phyloP scores from a whole-genome alignment of 2,113 vertebrate genomes.

The Myodes glareolus region DNA sequence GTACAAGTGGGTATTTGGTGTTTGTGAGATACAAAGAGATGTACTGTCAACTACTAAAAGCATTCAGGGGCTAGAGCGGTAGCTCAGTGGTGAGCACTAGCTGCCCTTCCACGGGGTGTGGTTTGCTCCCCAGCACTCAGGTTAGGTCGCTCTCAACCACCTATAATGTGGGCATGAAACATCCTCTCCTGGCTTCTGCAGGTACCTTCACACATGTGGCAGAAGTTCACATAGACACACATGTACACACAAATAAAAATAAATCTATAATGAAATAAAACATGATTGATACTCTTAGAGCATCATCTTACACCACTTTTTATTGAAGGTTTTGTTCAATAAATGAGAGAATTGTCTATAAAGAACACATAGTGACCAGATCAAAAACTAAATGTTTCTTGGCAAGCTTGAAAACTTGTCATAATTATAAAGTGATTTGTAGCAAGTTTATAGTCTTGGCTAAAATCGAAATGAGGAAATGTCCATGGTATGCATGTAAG shows the following conservation, averaged over 20 bases:
- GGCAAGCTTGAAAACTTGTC: conserved; percentile 33
- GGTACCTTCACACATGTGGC: neutral
- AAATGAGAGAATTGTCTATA: neutral
- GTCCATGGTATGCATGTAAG: neutral
- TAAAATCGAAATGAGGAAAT: conserved; percentile 34
- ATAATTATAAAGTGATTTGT: conserved; percentile 49
- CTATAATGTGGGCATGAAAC: neutral
- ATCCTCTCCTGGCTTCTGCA: neutral
- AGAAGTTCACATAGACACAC: neutral
- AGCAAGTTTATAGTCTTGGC: conserved; percentile 11
- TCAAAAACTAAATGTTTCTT: neutral
- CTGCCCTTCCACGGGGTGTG: neutral
- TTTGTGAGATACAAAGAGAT: conserved; percentile 40
- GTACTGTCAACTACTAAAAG: neutral
- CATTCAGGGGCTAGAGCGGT: neutral
- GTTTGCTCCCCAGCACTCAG: neutral
- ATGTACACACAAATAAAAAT: neutral
- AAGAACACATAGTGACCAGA: neutral
- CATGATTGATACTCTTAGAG: neutral
- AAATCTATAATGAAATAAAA: neutral
- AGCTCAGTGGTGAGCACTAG: neutral
- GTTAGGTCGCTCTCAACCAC: neutral
- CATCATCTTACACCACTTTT: neutral
- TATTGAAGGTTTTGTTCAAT: neutral
- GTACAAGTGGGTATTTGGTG: neutral